These are phyloP conservation scores for Cordilura impudica DNA, from an alignment of 2,888 invertebrate genomes.

Conservation along the genomic window DNA sequence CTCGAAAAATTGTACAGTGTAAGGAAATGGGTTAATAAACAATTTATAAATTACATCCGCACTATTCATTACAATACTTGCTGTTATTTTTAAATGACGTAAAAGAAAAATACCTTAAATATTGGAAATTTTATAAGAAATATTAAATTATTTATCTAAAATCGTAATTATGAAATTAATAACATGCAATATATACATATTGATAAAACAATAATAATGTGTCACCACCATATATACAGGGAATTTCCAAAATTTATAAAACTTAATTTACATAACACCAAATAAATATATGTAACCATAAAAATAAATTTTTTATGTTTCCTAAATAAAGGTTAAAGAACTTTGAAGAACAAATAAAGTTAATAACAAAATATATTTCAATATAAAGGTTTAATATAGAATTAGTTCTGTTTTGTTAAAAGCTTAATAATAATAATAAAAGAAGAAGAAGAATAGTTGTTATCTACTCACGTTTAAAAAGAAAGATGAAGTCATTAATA, in stretches of 20 bases:
- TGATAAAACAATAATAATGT: no score
- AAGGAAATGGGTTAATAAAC: no score
- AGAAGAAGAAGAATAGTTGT: background rate
- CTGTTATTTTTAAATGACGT: no score
- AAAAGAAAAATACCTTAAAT: background rate
- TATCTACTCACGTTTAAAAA: background rate
- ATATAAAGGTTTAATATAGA: background rate
- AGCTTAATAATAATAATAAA: no score
- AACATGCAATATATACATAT: background rate
- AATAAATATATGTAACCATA: background rate
- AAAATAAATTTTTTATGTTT: background rate
- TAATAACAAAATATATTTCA: background rate
- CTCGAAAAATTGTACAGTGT: no score
- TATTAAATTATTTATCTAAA: no score
- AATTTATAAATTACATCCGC: no score
- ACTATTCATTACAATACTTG: no score
- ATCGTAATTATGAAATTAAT: background rate
- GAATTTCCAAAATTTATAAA: background rate
- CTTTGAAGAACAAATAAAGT: background rate
- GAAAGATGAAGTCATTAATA: background rate
- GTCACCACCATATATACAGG: constrained; percentile 3
- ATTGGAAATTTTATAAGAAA: background rate
- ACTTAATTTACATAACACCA: background rate
- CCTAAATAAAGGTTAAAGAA: constrained; percentile 35
- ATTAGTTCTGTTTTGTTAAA: background rate